These are phyloP conservation scores for Chelon auratus DNA, from an alignment of 2,797 vertebrate species.

Conservation along the genomic window DNA sequence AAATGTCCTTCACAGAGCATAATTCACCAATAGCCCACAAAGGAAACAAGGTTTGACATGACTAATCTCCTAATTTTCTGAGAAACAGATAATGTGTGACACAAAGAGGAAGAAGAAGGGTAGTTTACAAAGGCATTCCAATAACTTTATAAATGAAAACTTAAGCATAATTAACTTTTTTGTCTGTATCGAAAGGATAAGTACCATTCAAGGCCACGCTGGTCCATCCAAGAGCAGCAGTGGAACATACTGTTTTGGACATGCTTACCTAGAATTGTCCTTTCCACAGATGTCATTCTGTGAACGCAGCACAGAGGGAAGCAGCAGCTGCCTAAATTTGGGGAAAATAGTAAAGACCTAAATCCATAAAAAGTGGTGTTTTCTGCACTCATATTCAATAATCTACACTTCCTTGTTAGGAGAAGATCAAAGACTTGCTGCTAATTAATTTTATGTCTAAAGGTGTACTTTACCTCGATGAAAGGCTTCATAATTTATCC, in stretches of 20 bases:
- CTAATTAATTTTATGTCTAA: conserved; percentile 70
- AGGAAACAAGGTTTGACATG: conserved; percentile 69
- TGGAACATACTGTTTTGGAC: conserved; percentile 30
- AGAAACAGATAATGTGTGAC: conserved; percentile 71
- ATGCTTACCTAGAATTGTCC: conserved; percentile 20
- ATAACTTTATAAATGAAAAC: conserved; percentile 42
- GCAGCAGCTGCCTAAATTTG: conserved; percentile 28
- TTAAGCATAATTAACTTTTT: conserved; percentile 38
- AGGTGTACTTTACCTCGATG: conserved; percentile 67
- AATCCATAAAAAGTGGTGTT: conserved; percentile 57
- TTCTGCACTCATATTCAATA: conserved; percentile 44
- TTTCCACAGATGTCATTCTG: conserved; percentile 19
- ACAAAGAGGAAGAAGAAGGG: conserved; percentile 31
- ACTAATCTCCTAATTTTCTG: conserved; percentile 76
- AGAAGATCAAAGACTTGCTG: conserved; percentile 65
- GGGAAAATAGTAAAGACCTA: conserved; percentile 50
- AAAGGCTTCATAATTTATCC: conserved; percentile 62
- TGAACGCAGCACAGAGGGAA: background rate
- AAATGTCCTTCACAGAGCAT: conserved; percentile 71
- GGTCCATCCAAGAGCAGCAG: conserved; percentile 14
- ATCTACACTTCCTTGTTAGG: conserved; percentile 51
- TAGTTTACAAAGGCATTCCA: conserved; percentile 46
- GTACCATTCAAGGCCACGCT: conserved; percentile 40
- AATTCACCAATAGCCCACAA: conserved; percentile 72
- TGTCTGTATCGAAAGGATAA: conserved; percentile 32